These are phyloP conservation scores for Entelurus aequoreus DNA, from an alignment of 2,113 vertebrate species.

Conservation along the genomic window DNA sequence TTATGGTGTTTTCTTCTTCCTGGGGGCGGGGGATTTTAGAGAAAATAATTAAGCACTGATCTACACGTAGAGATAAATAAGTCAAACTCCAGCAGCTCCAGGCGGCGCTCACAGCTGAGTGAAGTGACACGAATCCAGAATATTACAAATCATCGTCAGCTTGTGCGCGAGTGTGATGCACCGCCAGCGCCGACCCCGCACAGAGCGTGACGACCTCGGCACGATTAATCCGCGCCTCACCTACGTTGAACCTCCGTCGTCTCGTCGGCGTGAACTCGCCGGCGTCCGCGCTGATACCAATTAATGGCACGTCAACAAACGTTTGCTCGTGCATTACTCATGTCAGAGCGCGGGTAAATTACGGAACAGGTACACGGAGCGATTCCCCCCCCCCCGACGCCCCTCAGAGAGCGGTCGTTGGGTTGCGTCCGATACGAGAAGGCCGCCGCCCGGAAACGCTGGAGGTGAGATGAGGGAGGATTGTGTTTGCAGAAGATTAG, in stretches of 20 bases:
- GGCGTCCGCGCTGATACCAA: slow-evolving; percentile 41
- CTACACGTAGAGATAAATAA: too few species aligned
- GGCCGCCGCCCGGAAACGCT: slow-evolving; percentile 28
- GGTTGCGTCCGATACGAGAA: not conserved
- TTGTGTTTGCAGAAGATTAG: slow-evolving; percentile 67
- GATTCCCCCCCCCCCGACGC: not conserved
- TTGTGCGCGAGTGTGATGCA: not conserved
- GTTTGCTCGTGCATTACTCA: slow-evolving; percentile 53
- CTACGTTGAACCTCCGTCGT: not conserved
- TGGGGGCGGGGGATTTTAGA: too few species aligned
- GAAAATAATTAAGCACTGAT: too few species aligned
- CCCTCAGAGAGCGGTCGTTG: not conserved
- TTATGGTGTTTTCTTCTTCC: too few species aligned
- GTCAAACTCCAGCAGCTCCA: not conserved
- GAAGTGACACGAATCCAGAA: not conserved
- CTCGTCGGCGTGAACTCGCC: not conserved
- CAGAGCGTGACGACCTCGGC: not conserved
- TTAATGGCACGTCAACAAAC: slow-evolving; percentile 58
- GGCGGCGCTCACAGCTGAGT: not conserved
- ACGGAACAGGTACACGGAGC: slow-evolving; percentile 26
- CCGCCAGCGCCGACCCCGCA: not conserved
- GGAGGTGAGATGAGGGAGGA: slow-evolving; percentile 50
- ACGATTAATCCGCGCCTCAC: not conserved
- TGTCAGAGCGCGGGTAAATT: slow-evolving; percentile 37
- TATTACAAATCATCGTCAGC: not conserved